phyloP scores from a whole-genome alignment of 2,797 vertebrate species.

The Aselliscus stoliczkanus region DNA sequence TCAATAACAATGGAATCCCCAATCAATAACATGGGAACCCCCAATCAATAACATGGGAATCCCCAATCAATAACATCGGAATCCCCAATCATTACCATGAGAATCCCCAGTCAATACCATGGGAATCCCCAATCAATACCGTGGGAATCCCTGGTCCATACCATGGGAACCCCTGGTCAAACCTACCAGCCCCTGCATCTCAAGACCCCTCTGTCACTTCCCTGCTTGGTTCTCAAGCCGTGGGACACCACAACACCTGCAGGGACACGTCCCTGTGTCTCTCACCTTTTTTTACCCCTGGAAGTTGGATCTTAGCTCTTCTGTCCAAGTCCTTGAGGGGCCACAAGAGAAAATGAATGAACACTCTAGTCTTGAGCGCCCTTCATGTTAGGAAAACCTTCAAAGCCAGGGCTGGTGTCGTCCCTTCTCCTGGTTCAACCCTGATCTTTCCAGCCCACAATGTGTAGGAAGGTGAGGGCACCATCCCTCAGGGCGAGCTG shows the following conservation, averaged over 20 bases:
- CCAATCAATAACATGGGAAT: too few species aligned
- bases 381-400: not conserved
- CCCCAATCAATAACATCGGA: too few species aligned
- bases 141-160: too few species aligned
- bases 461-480: accelerated
- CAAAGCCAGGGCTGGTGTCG: accelerated
- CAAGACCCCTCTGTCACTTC: accelerated
- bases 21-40: too few species aligned
- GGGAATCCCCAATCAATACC: too few species aligned
- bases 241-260: not conserved
- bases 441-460: not conserved
- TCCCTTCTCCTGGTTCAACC: accelerated
- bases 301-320: not conserved
- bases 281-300: accelerated
- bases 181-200: too few species aligned
- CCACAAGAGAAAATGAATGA: not conserved
- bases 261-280: accelerated
- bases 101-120: too few species aligned
- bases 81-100: too few species aligned
- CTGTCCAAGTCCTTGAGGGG: not conserved
- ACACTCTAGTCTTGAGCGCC: not conserved
- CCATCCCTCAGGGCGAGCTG: not conserved
- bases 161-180: too few species aligned
- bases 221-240: not conserved
- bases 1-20: too few species aligned